These are phyloP conservation scores for Recurvirostra avosetta DNA, from an alignment of 2,113 vertebrate species.

Conservation along the genomic window DNA sequence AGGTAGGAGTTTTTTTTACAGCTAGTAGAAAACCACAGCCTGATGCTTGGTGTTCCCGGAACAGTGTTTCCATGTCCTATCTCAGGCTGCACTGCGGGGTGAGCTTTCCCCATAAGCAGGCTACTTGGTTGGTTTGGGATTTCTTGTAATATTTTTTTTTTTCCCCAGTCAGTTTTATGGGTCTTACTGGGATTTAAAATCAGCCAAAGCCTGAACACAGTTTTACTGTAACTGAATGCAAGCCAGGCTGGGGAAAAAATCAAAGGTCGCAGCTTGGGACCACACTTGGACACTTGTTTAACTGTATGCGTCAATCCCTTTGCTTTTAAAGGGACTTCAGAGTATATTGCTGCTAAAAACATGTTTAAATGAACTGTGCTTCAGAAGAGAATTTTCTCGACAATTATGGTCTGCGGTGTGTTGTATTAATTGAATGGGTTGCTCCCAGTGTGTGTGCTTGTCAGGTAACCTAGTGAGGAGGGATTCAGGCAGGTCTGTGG, in stretches of 20 bases:
- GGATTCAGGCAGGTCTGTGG: neutral
- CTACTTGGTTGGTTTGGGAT: neutral
- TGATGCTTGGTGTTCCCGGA: neutral
- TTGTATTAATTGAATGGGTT: neutral
- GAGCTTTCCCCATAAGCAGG: neutral
- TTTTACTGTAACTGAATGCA: neutral
- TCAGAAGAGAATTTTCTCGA: neutral
- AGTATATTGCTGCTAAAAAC: neutral
- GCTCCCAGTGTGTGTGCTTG: neutral
- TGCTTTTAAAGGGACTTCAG: neutral
- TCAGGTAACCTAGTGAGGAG: neutral
- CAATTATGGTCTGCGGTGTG: neutral
- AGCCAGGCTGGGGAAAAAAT: neutral
- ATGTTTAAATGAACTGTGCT: neutral
- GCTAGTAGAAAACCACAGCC: neutral
- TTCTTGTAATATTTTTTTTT: neutral
- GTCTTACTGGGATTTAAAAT: neutral
- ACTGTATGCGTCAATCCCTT: neutral
- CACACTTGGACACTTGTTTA: neutral
- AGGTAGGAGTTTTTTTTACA: neutral
- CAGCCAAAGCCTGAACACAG: neutral
- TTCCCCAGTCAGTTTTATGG: neutral
- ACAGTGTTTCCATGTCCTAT: neutral
- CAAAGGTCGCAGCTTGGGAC: neutral
- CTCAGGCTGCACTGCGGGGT: neutral